Conservation (phyloP, 2,888 invertebrate genomes). For the Conomelus anceps region DNA sequence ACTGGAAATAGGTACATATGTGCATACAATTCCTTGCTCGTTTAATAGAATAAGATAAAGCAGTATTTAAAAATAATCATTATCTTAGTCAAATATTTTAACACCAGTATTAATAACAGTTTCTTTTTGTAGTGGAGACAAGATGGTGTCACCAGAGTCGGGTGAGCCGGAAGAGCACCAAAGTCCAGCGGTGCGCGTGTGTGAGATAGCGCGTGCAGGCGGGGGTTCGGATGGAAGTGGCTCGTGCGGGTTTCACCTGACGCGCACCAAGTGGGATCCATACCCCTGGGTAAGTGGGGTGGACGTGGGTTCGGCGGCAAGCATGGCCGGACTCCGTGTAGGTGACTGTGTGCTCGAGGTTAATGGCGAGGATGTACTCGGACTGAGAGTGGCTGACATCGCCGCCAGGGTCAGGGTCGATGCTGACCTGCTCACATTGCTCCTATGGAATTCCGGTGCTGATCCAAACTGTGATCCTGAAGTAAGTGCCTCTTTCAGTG, state of each 20-base stretch:
- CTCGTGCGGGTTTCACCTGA: conserved; percentile 36
- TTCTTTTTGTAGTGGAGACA: background rate
- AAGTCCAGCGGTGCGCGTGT: conserved; percentile 31
- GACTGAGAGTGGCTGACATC: conserved; percentile 34
- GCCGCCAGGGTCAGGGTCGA: conserved; percentile 33
- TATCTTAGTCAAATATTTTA: too few species aligned
- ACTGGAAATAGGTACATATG: too few species aligned
- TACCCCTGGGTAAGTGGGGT: conserved; percentile 37
- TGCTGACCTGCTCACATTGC: conserved; percentile 30
- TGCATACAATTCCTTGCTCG: too few species aligned
- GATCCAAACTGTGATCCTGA: conserved; percentile 32
- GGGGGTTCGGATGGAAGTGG: conserved; percentile 24
- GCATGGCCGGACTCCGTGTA: conserved; percentile 33
- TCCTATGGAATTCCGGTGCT: conserved; percentile 36
- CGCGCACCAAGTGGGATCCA: conserved; percentile 36
- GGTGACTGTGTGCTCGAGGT: conserved; percentile 37
- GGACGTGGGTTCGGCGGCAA: conserved; percentile 34
- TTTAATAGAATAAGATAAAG: too few species aligned
- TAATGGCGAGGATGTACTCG: conserved; percentile 36
- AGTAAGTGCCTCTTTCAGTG: conserved; percentile 27
- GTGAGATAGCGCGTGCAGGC: conserved; percentile 29
- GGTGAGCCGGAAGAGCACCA: conserved; percentile 22
- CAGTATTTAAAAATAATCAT: too few species aligned
- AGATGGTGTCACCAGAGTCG: background rate
- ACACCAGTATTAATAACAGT: too few species aligned